Conservation (phyloP, 1,140 invertebrate genomes). For the Heliconius melpomene region DNA sequence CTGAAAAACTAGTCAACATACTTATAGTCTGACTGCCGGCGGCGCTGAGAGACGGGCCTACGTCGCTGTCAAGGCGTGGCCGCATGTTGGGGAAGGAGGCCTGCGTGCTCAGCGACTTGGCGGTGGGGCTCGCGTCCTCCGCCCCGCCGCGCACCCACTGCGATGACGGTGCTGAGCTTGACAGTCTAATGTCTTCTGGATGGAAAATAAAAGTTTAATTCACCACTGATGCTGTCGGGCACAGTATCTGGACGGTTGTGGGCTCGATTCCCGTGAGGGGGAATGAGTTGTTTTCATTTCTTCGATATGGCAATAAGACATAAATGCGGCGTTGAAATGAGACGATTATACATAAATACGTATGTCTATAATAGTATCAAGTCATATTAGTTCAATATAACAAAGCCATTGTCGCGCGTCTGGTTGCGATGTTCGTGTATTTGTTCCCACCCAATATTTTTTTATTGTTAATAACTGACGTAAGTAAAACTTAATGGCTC, state of each 20-base stretch:
- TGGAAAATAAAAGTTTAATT: background rate
- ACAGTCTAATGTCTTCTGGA: slow-evolving; percentile 52
- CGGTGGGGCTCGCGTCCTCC: slow-evolving; percentile 52
- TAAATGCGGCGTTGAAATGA: no score
- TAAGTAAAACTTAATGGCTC: no score
- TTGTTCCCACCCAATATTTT: no score
- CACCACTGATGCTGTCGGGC: background rate
- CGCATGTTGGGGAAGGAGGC: slow-evolving; percentile 59
- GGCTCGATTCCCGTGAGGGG: no score
- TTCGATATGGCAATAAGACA: no score
- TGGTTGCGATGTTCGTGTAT: no score
- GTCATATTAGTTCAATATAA: no score
- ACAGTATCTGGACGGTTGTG: background rate
- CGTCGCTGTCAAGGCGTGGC: slow-evolving; percentile 76
- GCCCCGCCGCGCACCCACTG: slow-evolving; percentile 47
- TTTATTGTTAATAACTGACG: no score
- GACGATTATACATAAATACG: no score
- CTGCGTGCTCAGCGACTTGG: slow-evolving; percentile 57
- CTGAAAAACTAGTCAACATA: slow-evolving; percentile 38
- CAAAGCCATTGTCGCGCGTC: no score
- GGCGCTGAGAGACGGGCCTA: slow-evolving; percentile 76
- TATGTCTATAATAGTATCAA: no score
- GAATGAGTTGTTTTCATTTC: no score
- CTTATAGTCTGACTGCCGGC: slow-evolving; percentile 73
- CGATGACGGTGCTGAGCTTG: slow-evolving; percentile 65